A percentile compares a stretch with the other conserved stretches of the same genome.
These are phyloP conservation scores for Orthosia gracilis DNA, from an alignment of 2,888 invertebrate species.

Conservation along the genomic window DNA sequence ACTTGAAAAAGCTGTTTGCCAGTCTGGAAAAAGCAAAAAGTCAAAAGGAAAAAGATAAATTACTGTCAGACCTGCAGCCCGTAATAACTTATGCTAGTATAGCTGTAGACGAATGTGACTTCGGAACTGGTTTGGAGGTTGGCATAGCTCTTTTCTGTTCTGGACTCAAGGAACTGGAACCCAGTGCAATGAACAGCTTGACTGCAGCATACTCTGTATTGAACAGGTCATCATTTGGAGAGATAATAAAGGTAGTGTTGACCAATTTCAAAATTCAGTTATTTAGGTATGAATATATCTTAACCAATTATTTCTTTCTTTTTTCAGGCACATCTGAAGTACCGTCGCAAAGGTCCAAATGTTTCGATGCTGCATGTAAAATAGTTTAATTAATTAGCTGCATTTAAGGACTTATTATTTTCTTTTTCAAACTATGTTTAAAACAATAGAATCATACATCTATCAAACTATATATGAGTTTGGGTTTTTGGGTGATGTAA, in stretches of 20 bases:
- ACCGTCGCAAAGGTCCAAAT: slow-evolving; percentile 91
- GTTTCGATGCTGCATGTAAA: slow-evolving; percentile 76
- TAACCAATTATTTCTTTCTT: not conserved
- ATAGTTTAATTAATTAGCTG: slow-evolving; percentile 11
- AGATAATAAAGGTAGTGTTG: slow-evolving; percentile 92
- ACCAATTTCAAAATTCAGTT: not conserved
- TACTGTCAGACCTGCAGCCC: slow-evolving; percentile 94
- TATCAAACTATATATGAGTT: not conserved
- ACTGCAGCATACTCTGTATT: slow-evolving; percentile 95
- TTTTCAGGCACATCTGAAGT: slow-evolving; percentile 93
- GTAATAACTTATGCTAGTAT: slow-evolving; percentile 96
- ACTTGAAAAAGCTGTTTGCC: slow-evolving; percentile 93
- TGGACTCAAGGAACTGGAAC: slow-evolving; percentile 93
- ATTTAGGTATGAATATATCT: not conserved
- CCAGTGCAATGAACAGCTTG: slow-evolving; percentile 92
- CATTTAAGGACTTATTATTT: not conserved
- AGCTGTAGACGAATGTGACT: slow-evolving; percentile 98
- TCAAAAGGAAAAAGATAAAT: slow-evolving; percentile 91
- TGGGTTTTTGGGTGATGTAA: not conserved
- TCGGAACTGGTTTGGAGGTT: slow-evolving; percentile 97
- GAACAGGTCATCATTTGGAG: slow-evolving; percentile 93
- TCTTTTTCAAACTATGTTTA: not conserved
- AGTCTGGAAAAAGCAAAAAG: slow-evolving; percentile 92
- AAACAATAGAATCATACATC: not conserved
- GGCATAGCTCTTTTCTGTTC: slow-evolving; percentile 96